Evolutionary conservation across 2,797 vertebrate species (phyloP).

Genomic region (Thunnus albacares): DNA sequence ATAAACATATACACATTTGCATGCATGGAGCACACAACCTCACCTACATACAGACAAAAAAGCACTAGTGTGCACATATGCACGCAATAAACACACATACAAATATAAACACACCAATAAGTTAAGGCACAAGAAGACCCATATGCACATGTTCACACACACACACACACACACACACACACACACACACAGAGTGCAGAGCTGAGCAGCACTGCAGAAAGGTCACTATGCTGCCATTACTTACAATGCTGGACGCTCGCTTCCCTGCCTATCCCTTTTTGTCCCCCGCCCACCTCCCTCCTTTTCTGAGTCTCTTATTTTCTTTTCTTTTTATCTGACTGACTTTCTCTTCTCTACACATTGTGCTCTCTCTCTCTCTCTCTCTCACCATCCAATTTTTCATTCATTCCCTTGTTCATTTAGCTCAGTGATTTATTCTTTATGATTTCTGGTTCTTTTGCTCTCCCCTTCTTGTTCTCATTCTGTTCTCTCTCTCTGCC

Average conservation of each 20-base stretch:
- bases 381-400: conserved; percentile 39
- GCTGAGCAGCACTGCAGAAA: conserved; percentile 52
- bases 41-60: conserved; percentile 10
- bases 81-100: not conserved
- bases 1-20: conserved; percentile 1
- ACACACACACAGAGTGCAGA: conserved; percentile 10
- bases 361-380: conserved; percentile 16
- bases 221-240: conserved; percentile 61
- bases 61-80: not conserved
- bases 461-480: not conserved
- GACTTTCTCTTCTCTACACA: conserved; percentile 32
- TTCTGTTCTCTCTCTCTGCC: conserved; percentile 11
- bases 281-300: not conserved
- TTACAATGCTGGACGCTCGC: conserved; percentile 58
- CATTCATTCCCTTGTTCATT: conserved; percentile 66
- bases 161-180: conserved; percentile 23
- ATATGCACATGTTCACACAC: not conserved
- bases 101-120: conserved; percentile 1
- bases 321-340: conserved; percentile 38
- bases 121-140: not conserved
- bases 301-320: conserved; percentile 19
- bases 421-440: conserved; percentile 69
- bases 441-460: conserved; percentile 48
- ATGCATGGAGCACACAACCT: not conserved
- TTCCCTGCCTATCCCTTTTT: conserved; percentile 26